Percentiles rank a stretch among this genome's conserved stretches.
Conservation (phyloP, 2,888 invertebrate species). For the Drosophila histrio region DNA sequence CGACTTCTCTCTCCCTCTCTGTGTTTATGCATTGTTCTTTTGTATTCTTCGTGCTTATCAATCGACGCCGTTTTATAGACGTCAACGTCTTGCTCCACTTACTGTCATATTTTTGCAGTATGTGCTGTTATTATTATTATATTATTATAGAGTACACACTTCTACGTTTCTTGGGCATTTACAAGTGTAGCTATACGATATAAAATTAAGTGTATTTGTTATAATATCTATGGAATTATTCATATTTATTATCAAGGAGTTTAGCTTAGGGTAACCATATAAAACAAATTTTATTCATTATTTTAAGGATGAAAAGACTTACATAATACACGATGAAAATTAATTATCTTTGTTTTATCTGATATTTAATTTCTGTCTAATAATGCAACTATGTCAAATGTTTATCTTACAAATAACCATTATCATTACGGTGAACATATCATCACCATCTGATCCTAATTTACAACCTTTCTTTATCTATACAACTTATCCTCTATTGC, state of each 20-base stretch:
- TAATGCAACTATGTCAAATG: neutral
- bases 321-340: too few species aligned
- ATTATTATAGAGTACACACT: neutral
- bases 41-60: constrained; percentile 57
- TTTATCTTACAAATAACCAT: too few species aligned
- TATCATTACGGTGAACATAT: too few species aligned
- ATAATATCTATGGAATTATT: neutral
- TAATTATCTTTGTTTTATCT: too few species aligned
- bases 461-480: too few species aligned
- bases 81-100: constrained; percentile 47
- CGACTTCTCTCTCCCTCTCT: constrained; percentile 19
- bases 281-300: too few species aligned
- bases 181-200: neutral
- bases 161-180: neutral
- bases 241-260: too few species aligned
- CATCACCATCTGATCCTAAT: too few species aligned
- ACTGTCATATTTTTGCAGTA: constrained; percentile 22
- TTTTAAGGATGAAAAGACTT: too few species aligned
- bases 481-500: too few species aligned
- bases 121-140: neutral
- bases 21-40: constrained; percentile 11
- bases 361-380: neutral
- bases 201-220: too few species aligned
- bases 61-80: constrained; percentile 24
- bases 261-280: neutral